Evolutionary conservation across 1,140 invertebrate species (phyloP).

Genomic region (Halotydeus destructor): DNA sequence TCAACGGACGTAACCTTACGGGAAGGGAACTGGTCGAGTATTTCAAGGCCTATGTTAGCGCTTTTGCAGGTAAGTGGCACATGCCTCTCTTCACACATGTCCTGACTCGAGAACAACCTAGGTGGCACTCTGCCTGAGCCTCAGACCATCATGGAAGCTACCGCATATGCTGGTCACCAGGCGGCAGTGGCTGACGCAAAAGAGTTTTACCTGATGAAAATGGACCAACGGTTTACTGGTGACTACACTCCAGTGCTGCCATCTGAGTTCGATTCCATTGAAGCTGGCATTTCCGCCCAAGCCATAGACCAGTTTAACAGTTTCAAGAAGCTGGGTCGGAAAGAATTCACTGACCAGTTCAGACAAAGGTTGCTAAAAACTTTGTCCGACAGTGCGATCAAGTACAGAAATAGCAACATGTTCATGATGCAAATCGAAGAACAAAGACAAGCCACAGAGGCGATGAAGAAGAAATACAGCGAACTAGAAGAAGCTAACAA

Average conservation of each 20-base stretch:
- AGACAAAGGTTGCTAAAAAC: too few relatives aligned
- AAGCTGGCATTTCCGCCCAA: slow-evolving; percentile 30
- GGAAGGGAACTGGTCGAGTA: slow-evolving; percentile 87
- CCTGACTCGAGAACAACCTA: slow-evolving; percentile 27
- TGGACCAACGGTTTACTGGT: too few relatives aligned
- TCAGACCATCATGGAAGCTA: slow-evolving; percentile 93
- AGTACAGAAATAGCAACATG: too few relatives aligned
- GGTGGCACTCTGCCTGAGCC: slow-evolving; percentile 93
- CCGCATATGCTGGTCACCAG: slow-evolving; percentile 93
- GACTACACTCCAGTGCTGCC: too few relatives aligned
- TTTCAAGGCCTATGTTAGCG: slow-evolving; percentile 43
- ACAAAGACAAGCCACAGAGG: too few relatives aligned
- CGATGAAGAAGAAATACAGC: too few relatives aligned
- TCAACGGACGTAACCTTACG: slow-evolving; percentile 77
- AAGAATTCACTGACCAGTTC: too few relatives aligned
- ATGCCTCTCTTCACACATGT: too few relatives aligned
- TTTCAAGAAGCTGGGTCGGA: slow-evolving; percentile 88
- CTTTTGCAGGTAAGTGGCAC: slow-evolving; percentile 11
- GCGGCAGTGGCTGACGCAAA: slow-evolving; percentile 77
- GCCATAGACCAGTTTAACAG: slow-evolving; percentile 50
- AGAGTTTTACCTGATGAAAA: slow-evolving; percentile 65
- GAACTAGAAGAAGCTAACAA: too few relatives aligned
- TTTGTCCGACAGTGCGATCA: too few relatives aligned
- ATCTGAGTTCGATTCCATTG: too few relatives aligned
- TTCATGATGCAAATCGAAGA: too few relatives aligned